phyloP scores from a whole-genome alignment of 2,113 vertebrate species.

The Forbesichthys agassizii region DNA sequence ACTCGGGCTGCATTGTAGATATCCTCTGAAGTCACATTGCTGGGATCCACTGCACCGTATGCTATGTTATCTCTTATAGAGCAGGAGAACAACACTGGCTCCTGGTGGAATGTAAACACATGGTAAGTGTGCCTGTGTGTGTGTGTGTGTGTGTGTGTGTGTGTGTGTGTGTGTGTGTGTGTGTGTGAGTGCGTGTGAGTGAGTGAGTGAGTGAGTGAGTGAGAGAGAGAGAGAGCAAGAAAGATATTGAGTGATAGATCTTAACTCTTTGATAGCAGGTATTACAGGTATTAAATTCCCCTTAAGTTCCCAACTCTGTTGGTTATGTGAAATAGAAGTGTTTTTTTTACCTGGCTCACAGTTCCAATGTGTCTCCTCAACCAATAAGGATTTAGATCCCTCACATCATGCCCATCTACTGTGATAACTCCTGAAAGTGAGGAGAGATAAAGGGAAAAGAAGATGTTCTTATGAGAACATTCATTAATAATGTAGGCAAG shows the following conservation, averaged over 20 bases:
- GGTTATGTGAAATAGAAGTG: not conserved
- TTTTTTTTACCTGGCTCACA: slow-evolving; percentile 89
- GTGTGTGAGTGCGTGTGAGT: not conserved
- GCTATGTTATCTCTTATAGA: slow-evolving; percentile 97
- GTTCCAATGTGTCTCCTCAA: slow-evolving; percentile 90
- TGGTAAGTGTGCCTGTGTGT: no score
- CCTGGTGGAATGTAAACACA: slow-evolving; percentile 68
- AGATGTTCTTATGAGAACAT: not conserved
- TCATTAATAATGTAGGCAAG: not conserved
- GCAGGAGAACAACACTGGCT: slow-evolving; percentile 94
- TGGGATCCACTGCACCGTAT: slow-evolving; percentile 85
- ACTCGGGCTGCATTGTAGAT: slow-evolving; percentile 84
- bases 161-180: no score
- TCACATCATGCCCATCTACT: slow-evolving; percentile 86
- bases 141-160: not conserved
- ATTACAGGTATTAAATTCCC: no score
- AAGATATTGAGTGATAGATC: not conserved
- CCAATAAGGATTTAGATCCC: slow-evolving; percentile 90
- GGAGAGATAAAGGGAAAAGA: not conserved
- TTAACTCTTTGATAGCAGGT: not conserved
- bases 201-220: not conserved
- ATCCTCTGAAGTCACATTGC: slow-evolving; percentile 81
- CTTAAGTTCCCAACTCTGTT: not conserved
- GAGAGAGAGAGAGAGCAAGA: not conserved
- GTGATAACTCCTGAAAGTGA: slow-evolving; percentile 80